A percentile compares a stretch with the other conserved stretches of the same genome.
These are phyloP conservation scores for Bombycilla garrulus DNA, from an alignment of 2,113 vertebrate genomes.

Conservation along the genomic window DNA sequence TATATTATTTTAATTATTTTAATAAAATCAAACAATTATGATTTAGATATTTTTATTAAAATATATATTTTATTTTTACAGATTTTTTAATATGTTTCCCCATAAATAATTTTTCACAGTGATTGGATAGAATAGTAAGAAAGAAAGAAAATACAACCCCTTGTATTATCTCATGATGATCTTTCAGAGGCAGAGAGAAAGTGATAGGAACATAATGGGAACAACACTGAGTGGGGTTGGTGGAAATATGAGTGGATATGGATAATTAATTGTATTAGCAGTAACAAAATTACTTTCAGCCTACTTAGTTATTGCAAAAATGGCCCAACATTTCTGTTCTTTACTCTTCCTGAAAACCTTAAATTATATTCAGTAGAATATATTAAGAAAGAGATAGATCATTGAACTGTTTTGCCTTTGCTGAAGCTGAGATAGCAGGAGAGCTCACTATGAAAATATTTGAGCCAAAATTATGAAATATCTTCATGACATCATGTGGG, in stretches of 20 bases:
- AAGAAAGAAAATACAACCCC: not conserved
- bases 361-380: not conserved
- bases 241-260: not conserved
- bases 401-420: not conserved
- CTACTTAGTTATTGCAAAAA: not conserved
- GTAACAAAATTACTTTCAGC: not conserved
- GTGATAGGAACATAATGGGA: not conserved
- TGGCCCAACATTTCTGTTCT: not conserved
- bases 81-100: not conserved
- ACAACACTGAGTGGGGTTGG: not conserved
- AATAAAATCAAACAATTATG: no score
- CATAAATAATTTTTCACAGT: not conserved
- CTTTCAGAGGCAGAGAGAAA: not conserved
- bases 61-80: not conserved
- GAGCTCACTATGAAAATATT: not conserved
- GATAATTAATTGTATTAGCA: not conserved
- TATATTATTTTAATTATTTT: not conserved
- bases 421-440: not conserved
- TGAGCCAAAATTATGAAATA: not conserved
- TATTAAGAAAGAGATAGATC: not conserved
- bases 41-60: no score
- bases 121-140: not conserved
- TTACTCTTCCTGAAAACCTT: not conserved
- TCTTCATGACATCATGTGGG: not conserved
- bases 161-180: not conserved